Percentiles rank a stretch among this genome's conserved stretches.
phyloP scores from a whole-genome alignment of 2,797 vertebrate genomes.

The Eremophila alpestris region DNA sequence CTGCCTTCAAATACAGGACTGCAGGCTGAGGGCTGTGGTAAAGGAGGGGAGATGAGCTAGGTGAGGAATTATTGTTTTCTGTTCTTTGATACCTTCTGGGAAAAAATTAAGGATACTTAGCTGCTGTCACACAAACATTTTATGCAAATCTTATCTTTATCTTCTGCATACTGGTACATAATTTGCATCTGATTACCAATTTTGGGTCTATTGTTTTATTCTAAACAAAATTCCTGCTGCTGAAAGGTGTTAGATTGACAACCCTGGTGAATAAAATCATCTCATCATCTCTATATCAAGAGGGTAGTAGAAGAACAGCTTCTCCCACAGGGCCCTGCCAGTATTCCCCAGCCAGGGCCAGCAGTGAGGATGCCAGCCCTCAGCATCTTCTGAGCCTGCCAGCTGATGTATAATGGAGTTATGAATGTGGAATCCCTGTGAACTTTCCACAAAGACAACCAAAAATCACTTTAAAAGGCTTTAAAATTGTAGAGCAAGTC shows the following conservation, averaged over 20 bases:
- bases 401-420: not conserved
- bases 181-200: constrained; percentile 56
- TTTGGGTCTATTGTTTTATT: constrained; percentile 32
- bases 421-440: not conserved
- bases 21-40: not conserved
- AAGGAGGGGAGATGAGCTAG: not conserved
- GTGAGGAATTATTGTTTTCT: not conserved
- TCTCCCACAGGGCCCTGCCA: not conserved
- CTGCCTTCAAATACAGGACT: not conserved
- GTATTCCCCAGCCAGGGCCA: not conserved
- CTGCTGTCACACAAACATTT: constrained; percentile 20
- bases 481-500: not conserved
- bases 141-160: constrained; percentile 51
- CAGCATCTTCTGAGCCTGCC: not conserved
- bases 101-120: constrained; percentile 22
- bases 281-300: not conserved
- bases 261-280: not conserved
- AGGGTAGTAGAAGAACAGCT: not conserved
- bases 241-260: constrained; percentile 40
- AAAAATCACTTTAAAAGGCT: not conserved
- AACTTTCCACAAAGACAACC: not conserved
- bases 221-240: constrained; percentile 23
- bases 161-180: constrained; percentile 41
- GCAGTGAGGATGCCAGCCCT: not conserved
- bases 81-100: not conserved